Percentiles rank a stretch among this genome's conserved stretches.
Evolutionary conservation across 2,113 vertebrate genomes (phyloP).

Genomic region (Collichthys lucidus): DNA sequence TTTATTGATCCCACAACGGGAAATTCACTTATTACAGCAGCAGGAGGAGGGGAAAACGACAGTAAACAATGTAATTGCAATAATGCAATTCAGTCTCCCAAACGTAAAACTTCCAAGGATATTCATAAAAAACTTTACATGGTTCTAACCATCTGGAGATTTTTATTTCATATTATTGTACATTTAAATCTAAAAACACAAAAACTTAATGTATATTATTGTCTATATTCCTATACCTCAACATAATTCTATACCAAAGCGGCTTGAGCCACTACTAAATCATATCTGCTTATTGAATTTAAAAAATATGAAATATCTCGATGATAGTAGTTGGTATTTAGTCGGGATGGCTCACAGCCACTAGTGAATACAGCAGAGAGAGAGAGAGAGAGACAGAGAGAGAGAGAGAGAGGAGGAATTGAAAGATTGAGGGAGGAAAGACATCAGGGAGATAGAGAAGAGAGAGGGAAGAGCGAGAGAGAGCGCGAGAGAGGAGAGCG

Average conservation of each 20-base stretch:
- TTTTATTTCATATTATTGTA: neutral
- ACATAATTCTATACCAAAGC: slow-evolving; percentile 48
- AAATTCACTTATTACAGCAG: too few relatives aligned
- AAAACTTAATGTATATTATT: slow-evolving; percentile 50
- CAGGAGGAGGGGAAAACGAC: too few relatives aligned
- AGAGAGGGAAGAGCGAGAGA: too few relatives aligned
- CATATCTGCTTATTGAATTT: slow-evolving; percentile 74
- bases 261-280: slow-evolving; percentile 62
- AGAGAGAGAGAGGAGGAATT: neutral
- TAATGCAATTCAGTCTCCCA: neutral
- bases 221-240: slow-evolving; percentile 38
- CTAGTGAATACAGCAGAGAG: slow-evolving; percentile 33
- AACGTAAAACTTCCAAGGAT: neutral
- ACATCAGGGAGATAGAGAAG: too few relatives aligned
- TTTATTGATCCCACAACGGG: too few relatives aligned
- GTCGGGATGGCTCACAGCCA: slow-evolving; percentile 64
- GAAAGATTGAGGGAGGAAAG: slow-evolving; percentile 42
- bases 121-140: neutral
- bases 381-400: neutral
- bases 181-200: slow-evolving; percentile 30
- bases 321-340: slow-evolving; percentile 79
- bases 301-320: slow-evolving; percentile 71
- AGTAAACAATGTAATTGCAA: neutral
- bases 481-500: too few relatives aligned
- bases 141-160: neutral